A percentile compares a stretch with the other conserved stretches of the same genome.
Evolutionary conservation across 2,113 vertebrate genomes (phyloP).

Genomic region (Podocnemis expansa): DNA sequence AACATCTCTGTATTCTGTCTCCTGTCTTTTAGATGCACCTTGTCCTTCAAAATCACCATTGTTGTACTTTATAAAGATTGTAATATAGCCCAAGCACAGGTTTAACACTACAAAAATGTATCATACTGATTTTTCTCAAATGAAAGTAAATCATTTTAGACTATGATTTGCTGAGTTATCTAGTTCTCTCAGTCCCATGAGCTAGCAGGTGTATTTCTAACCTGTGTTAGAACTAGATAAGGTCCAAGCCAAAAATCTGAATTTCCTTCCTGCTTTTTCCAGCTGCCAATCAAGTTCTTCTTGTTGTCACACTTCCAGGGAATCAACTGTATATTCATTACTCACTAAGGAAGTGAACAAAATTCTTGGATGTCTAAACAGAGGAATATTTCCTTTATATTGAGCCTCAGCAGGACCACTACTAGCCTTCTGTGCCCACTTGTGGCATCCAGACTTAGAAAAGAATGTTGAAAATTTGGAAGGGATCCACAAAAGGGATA

Average conservation of each 20-base stretch:
- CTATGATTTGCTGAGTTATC: not conserved
- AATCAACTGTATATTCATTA: not conserved
- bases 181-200: not conserved
- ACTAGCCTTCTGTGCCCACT: accelerated
- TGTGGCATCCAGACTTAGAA: not conserved
- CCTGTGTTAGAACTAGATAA: not conserved
- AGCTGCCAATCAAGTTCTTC: not conserved
- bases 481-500: not conserved
- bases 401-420: not conserved
- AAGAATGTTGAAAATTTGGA: not conserved
- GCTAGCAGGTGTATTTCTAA: accelerated
- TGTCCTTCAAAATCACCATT: not conserved
- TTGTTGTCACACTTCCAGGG: not conserved
- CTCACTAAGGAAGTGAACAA: not conserved
- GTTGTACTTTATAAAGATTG: not conserved
- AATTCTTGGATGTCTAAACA: not conserved
- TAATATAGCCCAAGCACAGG: not conserved
- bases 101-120: not conserved
- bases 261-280: not conserved
- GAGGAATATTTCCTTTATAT: not conserved
- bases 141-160: not conserved
- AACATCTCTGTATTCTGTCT: not conserved
- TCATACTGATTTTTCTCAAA: not conserved
- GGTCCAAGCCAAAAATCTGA: not conserved
- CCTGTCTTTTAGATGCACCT: not conserved